phyloP scores from a whole-genome alignment of 2,113 vertebrate genomes.

The Hydrolagus affinis region DNA sequence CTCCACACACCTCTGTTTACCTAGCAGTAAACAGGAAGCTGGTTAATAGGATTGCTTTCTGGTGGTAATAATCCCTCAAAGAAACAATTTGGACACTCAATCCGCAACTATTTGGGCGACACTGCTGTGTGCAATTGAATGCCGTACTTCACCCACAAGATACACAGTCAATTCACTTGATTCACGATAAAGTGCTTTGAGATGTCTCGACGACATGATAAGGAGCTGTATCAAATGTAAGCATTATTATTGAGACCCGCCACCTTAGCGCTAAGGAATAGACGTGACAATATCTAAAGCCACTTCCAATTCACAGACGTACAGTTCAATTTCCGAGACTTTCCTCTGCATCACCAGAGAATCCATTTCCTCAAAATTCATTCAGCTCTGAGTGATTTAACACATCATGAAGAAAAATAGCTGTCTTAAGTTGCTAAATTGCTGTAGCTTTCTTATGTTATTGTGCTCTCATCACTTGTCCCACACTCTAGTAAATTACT shows the following conservation, averaged over 20 bases:
- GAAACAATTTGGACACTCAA: too few relatives aligned
- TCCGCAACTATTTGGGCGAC: too few relatives aligned
- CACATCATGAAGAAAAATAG: not conserved
- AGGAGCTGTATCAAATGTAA: too few relatives aligned
- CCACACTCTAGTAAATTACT: not conserved
- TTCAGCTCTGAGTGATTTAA: constrained; percentile 2
- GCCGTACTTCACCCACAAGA: too few relatives aligned
- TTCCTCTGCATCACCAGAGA: not conserved
- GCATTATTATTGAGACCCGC: not conserved
- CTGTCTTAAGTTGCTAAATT: not conserved
- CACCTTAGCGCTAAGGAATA: not conserved
- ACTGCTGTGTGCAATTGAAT: too few relatives aligned
- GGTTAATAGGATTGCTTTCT: too few relatives aligned
- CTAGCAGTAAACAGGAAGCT: too few relatives aligned
- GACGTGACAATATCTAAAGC: not conserved
- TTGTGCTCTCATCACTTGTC: not conserved
- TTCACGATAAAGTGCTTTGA: too few relatives aligned
- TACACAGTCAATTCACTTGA: too few relatives aligned
- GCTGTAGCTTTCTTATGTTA: not conserved
- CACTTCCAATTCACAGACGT: not conserved
- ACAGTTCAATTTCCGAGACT: not conserved
- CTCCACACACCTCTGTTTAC: too few relatives aligned
- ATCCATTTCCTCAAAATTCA: not conserved
- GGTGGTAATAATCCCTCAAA: too few relatives aligned
- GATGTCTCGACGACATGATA: too few relatives aligned